Evolutionary conservation across 2,113 vertebrate genomes (phyloP), one percentile per base, ranked within the genome.

Genomic region (Ahaetulla prasina): DNA sequence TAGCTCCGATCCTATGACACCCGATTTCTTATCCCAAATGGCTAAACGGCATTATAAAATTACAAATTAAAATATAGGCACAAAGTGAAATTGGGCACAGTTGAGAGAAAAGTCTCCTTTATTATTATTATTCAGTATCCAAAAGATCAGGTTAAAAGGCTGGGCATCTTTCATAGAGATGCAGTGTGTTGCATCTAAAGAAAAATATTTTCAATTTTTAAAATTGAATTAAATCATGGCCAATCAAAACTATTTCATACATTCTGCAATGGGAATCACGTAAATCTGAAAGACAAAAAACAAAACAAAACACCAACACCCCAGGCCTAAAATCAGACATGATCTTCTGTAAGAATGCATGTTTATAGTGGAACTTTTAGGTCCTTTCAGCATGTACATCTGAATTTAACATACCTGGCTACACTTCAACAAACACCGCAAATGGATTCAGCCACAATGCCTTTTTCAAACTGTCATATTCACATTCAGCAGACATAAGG

Each of bases 371-470:
- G 23, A n/a, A 27, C 22, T 53, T 53, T 23, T 3, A 35, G 12
- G n/a, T 53, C 43, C 49, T 50, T 80, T 80, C 88, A 43, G 6
- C 22, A n/a, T 90, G 39, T 84, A 85, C 39, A 87, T 49, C 55
- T 49, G 88, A 54, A 84, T 57, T 80, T 47, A 63, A 87, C 68
- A 49, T 90, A 85, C 87, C n/a, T 87, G 86, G 50, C 57, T 80
- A n/a, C 57, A 27, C 88, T 54, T 89, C 88, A 74, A 57, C 60
- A 87, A 53, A 80, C 52, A 87, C 35, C 57, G 57, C 88, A 87
- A 92, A 90, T 89, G 60, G 86, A 35, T 89, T 90, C 88, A 87
- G 84, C 30, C 43, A 90, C 93, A 90, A 90, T 92, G 43, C 90
- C 57, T 90, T 89, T 52, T 63, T 92, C 57, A 90, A 90, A 87